These are phyloP conservation scores for Capromys pilorides DNA, from an alignment of 2,797 vertebrate genomes.

Conservation along the genomic window DNA sequence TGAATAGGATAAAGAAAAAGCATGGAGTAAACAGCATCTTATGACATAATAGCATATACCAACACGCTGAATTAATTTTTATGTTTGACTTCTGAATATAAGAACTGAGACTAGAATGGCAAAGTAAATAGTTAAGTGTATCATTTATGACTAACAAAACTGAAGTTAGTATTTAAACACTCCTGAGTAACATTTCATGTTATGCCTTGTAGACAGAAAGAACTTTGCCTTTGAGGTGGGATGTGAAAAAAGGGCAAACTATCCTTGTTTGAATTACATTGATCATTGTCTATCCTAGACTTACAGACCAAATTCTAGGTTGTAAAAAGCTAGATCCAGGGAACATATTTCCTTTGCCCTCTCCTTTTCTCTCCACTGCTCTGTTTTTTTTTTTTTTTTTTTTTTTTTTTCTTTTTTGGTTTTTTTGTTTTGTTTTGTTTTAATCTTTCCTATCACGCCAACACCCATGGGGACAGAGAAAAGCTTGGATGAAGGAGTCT, in stretches of 20 bases:
- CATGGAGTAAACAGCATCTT: conserved; percentile 55
- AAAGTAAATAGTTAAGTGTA: conserved; percentile 49
- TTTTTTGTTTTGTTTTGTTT: too few species aligned
- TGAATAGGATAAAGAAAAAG: conserved; percentile 76
- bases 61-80: conserved; percentile 69
- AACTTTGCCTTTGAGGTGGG: conserved; percentile 12
- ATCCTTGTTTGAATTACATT: conserved; percentile 5
- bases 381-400: not conserved
- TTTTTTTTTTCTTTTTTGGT: not conserved
- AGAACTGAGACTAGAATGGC: conserved; percentile 66
- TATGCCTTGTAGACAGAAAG: not conserved
- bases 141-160: conserved; percentile 1
- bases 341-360: not conserved
- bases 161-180: not conserved
- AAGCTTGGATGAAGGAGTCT: not conserved
- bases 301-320: not conserved
- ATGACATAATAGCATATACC: conserved; percentile 64
- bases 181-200: not conserved
- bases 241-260: not conserved
- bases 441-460: not conserved
- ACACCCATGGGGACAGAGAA: not conserved
- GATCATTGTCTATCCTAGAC: not conserved
- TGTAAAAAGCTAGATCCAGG: not conserved
- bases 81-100: conserved; percentile 66
- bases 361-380: not conserved